Conservation (phyloP, 2,113 vertebrate species). For the Chionodraco myersi region DNA sequence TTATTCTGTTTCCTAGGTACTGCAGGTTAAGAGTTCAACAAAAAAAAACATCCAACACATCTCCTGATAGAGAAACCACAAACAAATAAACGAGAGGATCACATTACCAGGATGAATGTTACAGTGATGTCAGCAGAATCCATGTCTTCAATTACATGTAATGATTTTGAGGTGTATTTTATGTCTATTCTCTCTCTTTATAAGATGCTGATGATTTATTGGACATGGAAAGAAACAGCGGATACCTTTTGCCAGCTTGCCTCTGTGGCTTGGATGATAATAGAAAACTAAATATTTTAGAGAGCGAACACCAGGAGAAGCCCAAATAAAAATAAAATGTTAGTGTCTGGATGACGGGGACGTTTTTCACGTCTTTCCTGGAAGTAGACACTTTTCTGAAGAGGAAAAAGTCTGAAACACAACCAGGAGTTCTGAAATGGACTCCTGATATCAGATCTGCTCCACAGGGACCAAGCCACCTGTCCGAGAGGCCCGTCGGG, state of each 20-base stretch:
- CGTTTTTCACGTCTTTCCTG: background rate
- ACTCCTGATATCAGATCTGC: conserved; percentile 67
- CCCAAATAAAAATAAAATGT: conserved; percentile 10
- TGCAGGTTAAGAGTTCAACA: conserved; percentile 1
- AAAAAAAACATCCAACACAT: background rate
- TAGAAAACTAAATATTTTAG: conserved; percentile 21
- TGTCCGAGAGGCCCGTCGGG: conserved; percentile 62
- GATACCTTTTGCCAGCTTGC: conserved; percentile 9
- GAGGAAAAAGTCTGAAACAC: background rate
- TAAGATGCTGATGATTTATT: conserved; percentile 25
- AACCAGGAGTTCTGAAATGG: background rate
- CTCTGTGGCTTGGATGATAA: conserved; percentile 32
- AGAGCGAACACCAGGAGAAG: conserved; percentile 12
- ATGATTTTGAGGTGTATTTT: background rate
- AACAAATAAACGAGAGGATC: conserved; percentile 27
- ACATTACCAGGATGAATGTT: conserved; percentile 10
- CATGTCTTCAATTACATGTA: conserved; percentile 12
- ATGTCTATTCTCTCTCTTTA: background rate
- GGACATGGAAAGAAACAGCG: conserved; percentile 24
- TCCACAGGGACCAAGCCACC: conserved; percentile 75
- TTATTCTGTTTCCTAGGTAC: background rate
- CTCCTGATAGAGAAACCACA: conserved; percentile 36
- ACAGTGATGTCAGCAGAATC: background rate
- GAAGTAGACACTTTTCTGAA: background rate
- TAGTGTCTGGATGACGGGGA: background rate